Conservation (phyloP, 2,888 invertebrate species). For the Arctia plantaginis region DNA sequence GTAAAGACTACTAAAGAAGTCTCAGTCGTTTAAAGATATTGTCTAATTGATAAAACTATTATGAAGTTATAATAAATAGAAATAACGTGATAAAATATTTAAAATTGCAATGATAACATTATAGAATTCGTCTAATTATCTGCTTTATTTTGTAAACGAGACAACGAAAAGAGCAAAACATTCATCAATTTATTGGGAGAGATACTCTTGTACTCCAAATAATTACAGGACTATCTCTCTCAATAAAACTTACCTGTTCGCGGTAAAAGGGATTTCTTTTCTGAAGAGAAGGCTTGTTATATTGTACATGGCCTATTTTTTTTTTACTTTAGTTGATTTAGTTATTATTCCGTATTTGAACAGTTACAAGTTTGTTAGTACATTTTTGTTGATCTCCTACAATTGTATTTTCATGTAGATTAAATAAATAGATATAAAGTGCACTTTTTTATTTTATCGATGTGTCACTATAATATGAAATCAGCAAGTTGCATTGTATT, state of each 20-base stretch:
- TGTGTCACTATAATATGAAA: too few species aligned
- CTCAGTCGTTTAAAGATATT: background rate
- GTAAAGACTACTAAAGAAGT: background rate
- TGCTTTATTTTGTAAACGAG: background rate
- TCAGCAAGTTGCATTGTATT: too few species aligned
- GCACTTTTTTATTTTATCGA: background rate
- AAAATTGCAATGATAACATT: background rate
- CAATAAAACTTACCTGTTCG: background rate
- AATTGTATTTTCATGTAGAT: too few species aligned
- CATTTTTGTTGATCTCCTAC: too few species aligned
- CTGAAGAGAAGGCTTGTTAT: background rate
- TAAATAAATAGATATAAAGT: background rate
- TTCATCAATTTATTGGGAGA: background rate
- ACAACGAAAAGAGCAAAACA: background rate
- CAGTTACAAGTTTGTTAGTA: too few species aligned
- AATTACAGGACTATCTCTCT: background rate
- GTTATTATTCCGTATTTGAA: too few species aligned
- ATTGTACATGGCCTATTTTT: background rate
- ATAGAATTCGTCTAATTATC: background rate
- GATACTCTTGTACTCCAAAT: background rate
- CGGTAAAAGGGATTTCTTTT: background rate
- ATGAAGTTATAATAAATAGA: too few species aligned
- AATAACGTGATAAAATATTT: background rate
- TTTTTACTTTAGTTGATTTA: too few species aligned
- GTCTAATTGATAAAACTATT: too few species aligned